These are phyloP conservation scores for Euspilapteryx auroguttella DNA, from an alignment of 2,888 invertebrate genomes.

Conservation along the genomic window DNA sequence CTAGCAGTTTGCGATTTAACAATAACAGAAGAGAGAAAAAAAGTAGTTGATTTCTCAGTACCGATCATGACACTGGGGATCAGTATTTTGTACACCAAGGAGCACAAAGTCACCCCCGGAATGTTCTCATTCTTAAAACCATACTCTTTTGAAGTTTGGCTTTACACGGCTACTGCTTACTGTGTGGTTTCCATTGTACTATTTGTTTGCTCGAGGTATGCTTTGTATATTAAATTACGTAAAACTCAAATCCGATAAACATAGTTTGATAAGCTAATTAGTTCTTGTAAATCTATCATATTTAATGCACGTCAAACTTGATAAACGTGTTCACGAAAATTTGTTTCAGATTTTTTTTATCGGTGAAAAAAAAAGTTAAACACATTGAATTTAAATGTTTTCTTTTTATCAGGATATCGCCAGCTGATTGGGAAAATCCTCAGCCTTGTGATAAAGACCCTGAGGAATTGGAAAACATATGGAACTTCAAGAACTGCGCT, in stretches of 20 bases:
- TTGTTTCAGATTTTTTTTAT: no score
- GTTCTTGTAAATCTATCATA: no score
- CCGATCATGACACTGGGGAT: conserved; percentile 96
- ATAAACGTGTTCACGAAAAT: no score
- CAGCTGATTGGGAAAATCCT: conserved; percentile 93
- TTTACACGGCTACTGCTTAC: conserved; percentile 84
- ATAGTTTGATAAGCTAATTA: no score
- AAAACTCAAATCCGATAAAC: neutral
- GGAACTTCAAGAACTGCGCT: conserved; percentile 83
- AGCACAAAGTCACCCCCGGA: conserved; percentile 73
- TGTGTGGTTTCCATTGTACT: conserved; percentile 79
- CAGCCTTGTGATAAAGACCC: conserved; percentile 86
- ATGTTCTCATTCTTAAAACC: conserved; percentile 88
- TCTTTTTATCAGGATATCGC: conserved; percentile 85
- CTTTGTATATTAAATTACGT: neutral
- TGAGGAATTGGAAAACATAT: conserved; percentile 87
- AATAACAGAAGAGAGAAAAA: conserved; percentile 87
- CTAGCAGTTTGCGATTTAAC: conserved; percentile 90
- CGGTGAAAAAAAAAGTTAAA: no score
- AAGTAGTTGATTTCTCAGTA: conserved; percentile 90
- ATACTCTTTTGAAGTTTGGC: conserved; percentile 82
- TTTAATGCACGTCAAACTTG: no score
- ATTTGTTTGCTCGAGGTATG: conserved; percentile 76
- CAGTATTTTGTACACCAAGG: conserved; percentile 83
- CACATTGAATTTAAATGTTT: no score